Evolutionary conservation across 2,797 vertebrate genomes (phyloP).

Genomic region (Dryobates pubescens): DNA sequence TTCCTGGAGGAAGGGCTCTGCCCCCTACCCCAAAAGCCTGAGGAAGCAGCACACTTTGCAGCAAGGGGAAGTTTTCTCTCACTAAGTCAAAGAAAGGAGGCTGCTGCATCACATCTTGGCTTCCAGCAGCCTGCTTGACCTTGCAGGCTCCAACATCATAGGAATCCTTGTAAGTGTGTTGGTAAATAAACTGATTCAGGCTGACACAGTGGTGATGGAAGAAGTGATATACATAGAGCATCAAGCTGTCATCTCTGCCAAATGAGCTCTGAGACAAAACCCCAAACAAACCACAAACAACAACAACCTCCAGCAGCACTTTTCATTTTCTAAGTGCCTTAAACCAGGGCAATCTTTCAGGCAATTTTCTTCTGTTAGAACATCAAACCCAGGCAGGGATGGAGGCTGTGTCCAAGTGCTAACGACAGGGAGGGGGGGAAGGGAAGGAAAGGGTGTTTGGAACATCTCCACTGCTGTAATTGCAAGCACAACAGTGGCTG

Average conservation of each 20-base stretch:
- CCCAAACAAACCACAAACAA: too few species aligned
- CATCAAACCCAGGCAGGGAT: not conserved
- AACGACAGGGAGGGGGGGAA: conserved; percentile 11
- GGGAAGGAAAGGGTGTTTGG: not conserved
- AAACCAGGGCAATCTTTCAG: conserved; percentile 35
- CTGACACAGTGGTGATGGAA: conserved; percentile 25
- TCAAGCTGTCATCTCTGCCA: conserved; percentile 23
- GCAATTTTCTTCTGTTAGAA: conserved; percentile 23
- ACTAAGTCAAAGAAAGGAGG: conserved; percentile 14
- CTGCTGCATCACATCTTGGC: not conserved
- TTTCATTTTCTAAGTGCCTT: not conserved
- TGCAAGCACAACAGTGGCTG: not conserved
- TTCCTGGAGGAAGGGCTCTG: not conserved
- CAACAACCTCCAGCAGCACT: not conserved
- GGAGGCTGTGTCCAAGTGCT: not conserved
- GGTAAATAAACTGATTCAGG: conserved; percentile 45
- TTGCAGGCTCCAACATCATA: conserved; percentile 19
- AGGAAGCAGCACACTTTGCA: not conserved
- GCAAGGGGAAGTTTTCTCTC: not conserved
- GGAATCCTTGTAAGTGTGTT: not conserved
- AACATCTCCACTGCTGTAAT: not conserved
- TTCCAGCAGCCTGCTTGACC: not conserved
- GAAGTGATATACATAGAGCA: conserved; percentile 28
- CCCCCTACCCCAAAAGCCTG: not conserved
- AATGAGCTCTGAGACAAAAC: not conserved